Conservation (phyloP, 2,797 vertebrate species). For the Melanotaenia nigrans region DNA sequence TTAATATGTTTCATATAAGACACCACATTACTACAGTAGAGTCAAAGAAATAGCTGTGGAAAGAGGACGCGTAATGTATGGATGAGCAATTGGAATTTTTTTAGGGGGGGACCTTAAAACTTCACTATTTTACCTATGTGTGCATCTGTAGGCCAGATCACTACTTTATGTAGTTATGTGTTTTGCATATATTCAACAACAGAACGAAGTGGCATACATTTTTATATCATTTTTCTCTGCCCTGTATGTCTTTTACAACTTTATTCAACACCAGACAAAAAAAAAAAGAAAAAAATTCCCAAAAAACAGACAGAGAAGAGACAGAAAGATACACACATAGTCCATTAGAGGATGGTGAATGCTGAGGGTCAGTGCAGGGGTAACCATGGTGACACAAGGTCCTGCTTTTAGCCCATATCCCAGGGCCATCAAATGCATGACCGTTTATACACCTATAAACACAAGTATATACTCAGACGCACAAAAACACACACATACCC, state of each 20-base stretch:
- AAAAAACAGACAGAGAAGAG: slow-evolving; percentile 17
- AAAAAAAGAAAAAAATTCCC: neutral
- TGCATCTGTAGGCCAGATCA: neutral
- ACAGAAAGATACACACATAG: slow-evolving; percentile 38
- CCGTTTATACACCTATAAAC: slow-evolving; percentile 64
- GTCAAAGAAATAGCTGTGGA: neutral
- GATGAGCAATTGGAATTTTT: too few relatives aligned
- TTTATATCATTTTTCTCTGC: slow-evolving; percentile 9
- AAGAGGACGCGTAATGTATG: neutral
- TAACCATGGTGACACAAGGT: slow-evolving; percentile 62
- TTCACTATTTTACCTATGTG: neutral
- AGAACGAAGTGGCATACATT: slow-evolving; percentile 3
- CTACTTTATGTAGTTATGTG: neutral
- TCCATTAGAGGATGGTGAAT: slow-evolving; percentile 61
- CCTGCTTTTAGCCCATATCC: slow-evolving; percentile 62
- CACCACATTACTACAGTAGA: neutral
- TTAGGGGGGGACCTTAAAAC: neutral
- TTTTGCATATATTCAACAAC: neutral
- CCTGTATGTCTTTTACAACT: slow-evolving; percentile 20
- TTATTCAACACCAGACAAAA: slow-evolving; percentile 21
- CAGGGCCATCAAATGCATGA: slow-evolving; percentile 53
- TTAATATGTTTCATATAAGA: neutral
- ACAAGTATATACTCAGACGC: slow-evolving; percentile 38
- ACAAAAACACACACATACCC: slow-evolving; percentile 22
- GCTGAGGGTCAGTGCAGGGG: slow-evolving; percentile 53